Evolutionary conservation across 2,888 invertebrate species (phyloP).

Genomic region (Lycocerus yunnanus): DNA sequence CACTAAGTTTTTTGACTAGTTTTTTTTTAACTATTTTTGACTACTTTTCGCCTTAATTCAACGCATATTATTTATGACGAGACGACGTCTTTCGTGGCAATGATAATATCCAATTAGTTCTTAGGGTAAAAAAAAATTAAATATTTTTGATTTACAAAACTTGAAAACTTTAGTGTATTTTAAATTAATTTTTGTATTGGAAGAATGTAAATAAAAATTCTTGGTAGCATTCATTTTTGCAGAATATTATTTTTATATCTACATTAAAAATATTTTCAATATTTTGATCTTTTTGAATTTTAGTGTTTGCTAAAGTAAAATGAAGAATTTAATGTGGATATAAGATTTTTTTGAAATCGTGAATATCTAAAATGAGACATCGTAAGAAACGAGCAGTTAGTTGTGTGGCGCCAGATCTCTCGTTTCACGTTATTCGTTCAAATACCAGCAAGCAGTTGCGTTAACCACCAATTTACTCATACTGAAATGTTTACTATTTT

Average conservation of each 20-base stretch:
- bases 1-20: too few relatives aligned
- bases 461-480: neutral
- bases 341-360: constrained; percentile 1
- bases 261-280: neutral
- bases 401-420: constrained; percentile 16
- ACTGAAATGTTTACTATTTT: constrained; percentile 1
- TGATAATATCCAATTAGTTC: neutral
- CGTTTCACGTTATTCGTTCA: neutral
- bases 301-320: neutral
- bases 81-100: too few relatives aligned
- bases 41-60: too few relatives aligned
- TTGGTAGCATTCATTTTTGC: neutral
- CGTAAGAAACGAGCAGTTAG: constrained; percentile 13
- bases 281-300: neutral
- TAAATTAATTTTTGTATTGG: neutral
- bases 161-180: too few relatives aligned
- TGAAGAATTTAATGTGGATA: neutral
- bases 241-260: too few relatives aligned
- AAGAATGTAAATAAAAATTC: neutral
- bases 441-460: neutral
- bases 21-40: too few relatives aligned
- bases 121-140: too few relatives aligned
- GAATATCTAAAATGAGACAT: constrained; percentile 16
- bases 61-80: too few relatives aligned
- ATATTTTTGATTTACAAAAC: neutral